Evolutionary conservation across 2,113 vertebrate species (phyloP).

Genomic region (Reinhardtius hippoglossoides): DNA sequence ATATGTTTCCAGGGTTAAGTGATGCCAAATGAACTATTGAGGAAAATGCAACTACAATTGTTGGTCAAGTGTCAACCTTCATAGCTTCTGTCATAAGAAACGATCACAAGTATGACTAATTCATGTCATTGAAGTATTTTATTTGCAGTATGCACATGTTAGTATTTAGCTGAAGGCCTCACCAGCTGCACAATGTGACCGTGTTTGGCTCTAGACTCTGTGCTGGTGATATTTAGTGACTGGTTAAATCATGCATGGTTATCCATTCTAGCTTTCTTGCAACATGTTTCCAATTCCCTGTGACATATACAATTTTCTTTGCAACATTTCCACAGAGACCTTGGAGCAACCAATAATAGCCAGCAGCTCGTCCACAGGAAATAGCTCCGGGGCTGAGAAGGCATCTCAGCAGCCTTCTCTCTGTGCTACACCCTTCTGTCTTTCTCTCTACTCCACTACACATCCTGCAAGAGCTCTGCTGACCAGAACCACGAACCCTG

Average conservation of each 20-base stretch:
- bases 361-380: constrained; percentile 69
- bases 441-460: constrained; percentile 22
- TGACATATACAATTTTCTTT: constrained; percentile 46
- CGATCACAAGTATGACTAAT: too few relatives aligned
- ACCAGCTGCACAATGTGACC: background rate
- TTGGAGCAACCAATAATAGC: constrained; percentile 47
- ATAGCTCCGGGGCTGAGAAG: constrained; percentile 65
- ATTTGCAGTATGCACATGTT: background rate
- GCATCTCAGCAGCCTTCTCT: constrained; percentile 64
- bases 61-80: background rate
- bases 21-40: too few relatives aligned
- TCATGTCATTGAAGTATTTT: background rate
- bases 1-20: too few relatives aligned
- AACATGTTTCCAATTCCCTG: constrained; percentile 9
- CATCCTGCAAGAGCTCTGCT: constrained; percentile 43
- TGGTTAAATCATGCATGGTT: background rate
- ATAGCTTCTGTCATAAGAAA: too few relatives aligned
- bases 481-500: constrained; percentile 57
- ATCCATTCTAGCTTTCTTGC: background rate
- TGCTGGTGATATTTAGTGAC: background rate
- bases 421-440: constrained; percentile 48
- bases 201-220: background rate
- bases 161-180: background rate
- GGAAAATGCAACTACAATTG: background rate
- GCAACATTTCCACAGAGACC: constrained; percentile 27